A percentile compares a stretch with the other conserved stretches of the same genome.
These are phyloP conservation scores for Solea senegalensis DNA, from an alignment of 2,113 vertebrate genomes.

Conservation along the genomic window DNA sequence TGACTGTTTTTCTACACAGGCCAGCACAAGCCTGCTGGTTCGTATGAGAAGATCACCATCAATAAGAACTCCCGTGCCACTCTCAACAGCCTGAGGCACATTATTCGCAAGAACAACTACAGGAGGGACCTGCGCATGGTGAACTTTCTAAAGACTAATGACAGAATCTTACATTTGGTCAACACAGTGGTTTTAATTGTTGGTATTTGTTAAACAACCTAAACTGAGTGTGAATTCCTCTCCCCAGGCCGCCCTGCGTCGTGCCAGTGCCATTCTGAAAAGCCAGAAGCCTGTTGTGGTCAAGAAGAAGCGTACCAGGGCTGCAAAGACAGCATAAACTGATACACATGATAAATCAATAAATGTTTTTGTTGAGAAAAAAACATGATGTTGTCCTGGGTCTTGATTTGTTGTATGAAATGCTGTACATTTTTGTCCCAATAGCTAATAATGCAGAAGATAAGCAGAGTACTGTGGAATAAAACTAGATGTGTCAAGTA, in stretches of 20 bases:
- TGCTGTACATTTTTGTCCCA: background rate
- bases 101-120: constrained; percentile 92
- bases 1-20: constrained; percentile 66
- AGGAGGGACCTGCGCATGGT: constrained; percentile 91
- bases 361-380: constrained; percentile 63
- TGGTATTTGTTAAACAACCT: background rate
- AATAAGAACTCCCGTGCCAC: constrained; percentile 92
- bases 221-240: background rate
- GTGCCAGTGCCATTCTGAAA: constrained; percentile 89
- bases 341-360: constrained; percentile 56
- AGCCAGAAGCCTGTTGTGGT: constrained; percentile 95
- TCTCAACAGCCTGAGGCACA: constrained; percentile 89
- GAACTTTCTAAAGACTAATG: constrained; percentile 35
- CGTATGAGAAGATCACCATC: constrained; percentile 88
- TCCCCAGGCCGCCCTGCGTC: constrained; percentile 87
- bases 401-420: background rate
- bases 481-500: too few species aligned
- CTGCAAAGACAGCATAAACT: constrained; percentile 86
- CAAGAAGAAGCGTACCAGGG: constrained; percentile 89
- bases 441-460: too few species aligned
- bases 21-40: constrained; percentile 86
- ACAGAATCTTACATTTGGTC: background rate
- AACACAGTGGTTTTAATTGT: background rate
- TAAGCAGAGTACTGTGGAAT: too few species aligned
- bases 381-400: constrained; percentile 15